phyloP scores from a whole-genome alignment of 2,888 invertebrate genomes.

The Terebella lapidaria region DNA sequence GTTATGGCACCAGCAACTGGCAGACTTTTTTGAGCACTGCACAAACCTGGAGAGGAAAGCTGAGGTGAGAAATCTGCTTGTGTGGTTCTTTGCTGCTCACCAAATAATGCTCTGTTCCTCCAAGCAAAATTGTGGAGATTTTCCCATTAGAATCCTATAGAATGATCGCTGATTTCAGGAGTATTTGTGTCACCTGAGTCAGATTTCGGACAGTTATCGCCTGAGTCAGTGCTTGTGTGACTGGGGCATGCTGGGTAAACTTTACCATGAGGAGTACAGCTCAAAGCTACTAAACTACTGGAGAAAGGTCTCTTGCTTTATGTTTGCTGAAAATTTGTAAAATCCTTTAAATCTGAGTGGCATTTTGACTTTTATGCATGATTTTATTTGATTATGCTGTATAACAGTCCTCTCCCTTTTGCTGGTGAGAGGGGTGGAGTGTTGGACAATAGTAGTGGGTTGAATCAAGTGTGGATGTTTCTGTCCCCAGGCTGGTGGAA shows the following conservation, averaged over 20 bases:
- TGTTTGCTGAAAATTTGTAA: too few species aligned
- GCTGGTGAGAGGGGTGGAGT: too few species aligned
- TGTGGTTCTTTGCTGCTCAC: too few species aligned
- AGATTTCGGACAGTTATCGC: constrained; percentile 41
- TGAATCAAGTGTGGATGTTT: too few species aligned
- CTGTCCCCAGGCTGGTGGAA: constrained; percentile 36
- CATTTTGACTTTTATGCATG: too few species aligned
- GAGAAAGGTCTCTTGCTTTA: constrained; percentile 38
- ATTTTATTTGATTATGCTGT: too few species aligned
- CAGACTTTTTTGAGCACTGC: constrained; percentile 38
- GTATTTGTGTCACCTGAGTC: constrained; percentile 43
- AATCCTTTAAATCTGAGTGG: too few species aligned
- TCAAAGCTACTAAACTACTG: constrained; percentile 42
- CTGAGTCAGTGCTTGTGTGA: constrained; percentile 41
- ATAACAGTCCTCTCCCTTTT: too few species aligned
- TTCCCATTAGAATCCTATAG: not conserved
- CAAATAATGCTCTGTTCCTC: too few species aligned
- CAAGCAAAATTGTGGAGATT: too few species aligned
- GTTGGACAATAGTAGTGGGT: too few species aligned
- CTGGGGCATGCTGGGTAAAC: constrained; percentile 44
- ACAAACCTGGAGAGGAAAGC: constrained; percentile 39
- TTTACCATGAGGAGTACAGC: constrained; percentile 48
- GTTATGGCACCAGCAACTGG: constrained; percentile 45
- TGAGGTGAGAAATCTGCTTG: too few species aligned
- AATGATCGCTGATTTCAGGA: constrained; percentile 29